Conservation (phyloP, 2,888 invertebrate genomes). For the Drosophila histrio region DNA sequence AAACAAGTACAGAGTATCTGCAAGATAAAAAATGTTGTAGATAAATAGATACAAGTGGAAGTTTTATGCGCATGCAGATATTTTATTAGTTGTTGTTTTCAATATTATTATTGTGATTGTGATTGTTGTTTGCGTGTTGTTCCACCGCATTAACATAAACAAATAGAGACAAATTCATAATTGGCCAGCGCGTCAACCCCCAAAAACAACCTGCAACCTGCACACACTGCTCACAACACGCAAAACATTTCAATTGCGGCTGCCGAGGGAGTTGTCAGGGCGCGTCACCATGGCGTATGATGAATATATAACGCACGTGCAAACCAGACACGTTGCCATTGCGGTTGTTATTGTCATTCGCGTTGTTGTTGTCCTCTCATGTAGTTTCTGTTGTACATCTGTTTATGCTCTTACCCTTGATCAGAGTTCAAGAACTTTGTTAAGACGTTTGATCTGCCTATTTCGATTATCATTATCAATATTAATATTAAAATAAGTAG, state of each 20-base stretch:
- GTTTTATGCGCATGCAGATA: conserved; percentile 65
- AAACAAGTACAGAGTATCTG: conserved; percentile 61
- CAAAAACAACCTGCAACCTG: conserved; percentile 18
- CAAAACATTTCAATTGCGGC: conserved; percentile 39
- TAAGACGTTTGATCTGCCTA: background rate
- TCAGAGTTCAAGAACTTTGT: background rate
- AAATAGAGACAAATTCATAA: conserved; percentile 72
- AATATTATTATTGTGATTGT: conserved; percentile 10
- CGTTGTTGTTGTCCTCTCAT: conserved; percentile 24
- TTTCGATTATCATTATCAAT: too few species aligned
- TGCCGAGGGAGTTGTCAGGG: conserved; percentile 30
- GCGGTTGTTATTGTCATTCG: conserved; percentile 24
- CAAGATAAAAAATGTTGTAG: conserved; percentile 57
- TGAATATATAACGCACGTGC: conserved; percentile 74
- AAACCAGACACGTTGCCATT: conserved; percentile 58
- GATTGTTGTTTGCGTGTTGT: conserved; percentile 41
- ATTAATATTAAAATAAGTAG: background rate
- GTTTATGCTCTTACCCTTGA: background rate
- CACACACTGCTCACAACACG: conserved; percentile 23
- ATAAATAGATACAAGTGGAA: conserved; percentile 50
- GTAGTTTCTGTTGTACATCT: conserved; percentile 35
- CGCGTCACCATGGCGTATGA: conserved; percentile 74
- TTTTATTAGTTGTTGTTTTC: conserved; percentile 41
- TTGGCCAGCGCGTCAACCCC: conserved; percentile 49
- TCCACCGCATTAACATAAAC: conserved; percentile 68